These are phyloP conservation scores for Chionoecetes opilio DNA, from an alignment of 1,140 invertebrate species.

Conservation along the genomic window DNA sequence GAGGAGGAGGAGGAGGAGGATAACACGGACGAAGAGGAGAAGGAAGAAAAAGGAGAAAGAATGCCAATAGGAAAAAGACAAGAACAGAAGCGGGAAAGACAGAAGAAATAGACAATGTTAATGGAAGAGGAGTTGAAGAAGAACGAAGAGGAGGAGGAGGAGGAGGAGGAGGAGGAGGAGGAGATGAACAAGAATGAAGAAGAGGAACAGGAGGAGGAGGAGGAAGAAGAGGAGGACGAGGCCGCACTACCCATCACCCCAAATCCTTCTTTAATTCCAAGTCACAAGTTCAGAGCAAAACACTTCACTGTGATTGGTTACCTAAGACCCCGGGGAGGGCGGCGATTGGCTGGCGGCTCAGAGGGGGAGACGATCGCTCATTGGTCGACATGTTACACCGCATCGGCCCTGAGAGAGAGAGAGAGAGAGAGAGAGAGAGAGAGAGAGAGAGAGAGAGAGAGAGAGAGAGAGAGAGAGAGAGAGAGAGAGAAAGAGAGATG, in stretches of 20 bases:
- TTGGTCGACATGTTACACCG: slow-evolving; percentile 33
- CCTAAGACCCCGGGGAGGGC: slow-evolving; percentile 35
- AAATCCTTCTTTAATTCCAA: slow-evolving; percentile 40
- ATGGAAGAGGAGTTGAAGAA: not conserved
- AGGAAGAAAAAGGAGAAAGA: not conserved
- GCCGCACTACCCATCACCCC: not conserved
- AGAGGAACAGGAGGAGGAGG: not conserved
- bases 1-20: not conserved
- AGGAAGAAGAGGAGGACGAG: not conserved
- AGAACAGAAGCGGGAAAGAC: not conserved
- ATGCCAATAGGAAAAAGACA: not conserved
- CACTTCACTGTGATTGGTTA: slow-evolving; percentile 32
- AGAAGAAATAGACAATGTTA: not conserved
- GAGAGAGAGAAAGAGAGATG: slow-evolving; percentile 51
- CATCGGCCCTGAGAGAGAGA: not conserved
- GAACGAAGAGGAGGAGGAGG: not conserved
- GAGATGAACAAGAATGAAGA: too few relatives aligned
- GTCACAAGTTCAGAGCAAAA: slow-evolving; percentile 53
- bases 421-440: slow-evolving; percentile 56
- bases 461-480: slow-evolving; percentile 60
- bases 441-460: slow-evolving; percentile 50
- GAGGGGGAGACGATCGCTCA: slow-evolving; percentile 34
- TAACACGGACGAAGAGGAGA: not conserved
- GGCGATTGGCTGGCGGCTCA: slow-evolving; percentile 42
- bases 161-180: not conserved